A percentile compares a stretch with the other conserved stretches of the same genome.
These are phyloP conservation scores for Limulus polyphemus DNA, from an alignment of 2,888 invertebrate species.

Conservation along the genomic window DNA sequence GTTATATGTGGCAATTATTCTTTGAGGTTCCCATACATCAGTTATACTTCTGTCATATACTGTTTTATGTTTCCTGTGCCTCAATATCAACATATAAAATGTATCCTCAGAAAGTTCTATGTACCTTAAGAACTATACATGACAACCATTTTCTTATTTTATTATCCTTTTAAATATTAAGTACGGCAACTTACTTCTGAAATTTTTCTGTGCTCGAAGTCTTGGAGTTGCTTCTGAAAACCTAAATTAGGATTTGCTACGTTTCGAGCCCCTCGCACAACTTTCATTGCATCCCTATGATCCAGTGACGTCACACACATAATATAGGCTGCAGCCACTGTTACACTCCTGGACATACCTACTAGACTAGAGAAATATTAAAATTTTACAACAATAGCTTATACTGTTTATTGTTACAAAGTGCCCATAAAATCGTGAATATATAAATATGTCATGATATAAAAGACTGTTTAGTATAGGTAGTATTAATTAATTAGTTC, in stretches of 20 bases:
- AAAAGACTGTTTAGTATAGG: too few species aligned
- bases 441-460: too few species aligned
- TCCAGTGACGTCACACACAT: constrained; percentile 81
- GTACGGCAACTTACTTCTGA: constrained; percentile 48
- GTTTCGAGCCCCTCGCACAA: constrained; percentile 76
- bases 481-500: too few species aligned
- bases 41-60: too few species aligned
- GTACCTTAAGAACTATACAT: not conserved
- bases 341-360: constrained; percentile 92
- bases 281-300: constrained; percentile 87
- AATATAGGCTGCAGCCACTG: constrained; percentile 88
- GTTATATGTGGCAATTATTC: too few species aligned
- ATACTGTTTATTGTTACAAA: too few species aligned
- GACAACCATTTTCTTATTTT: not conserved
- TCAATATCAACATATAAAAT: too few species aligned
- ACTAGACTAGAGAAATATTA: constrained; percentile 52
- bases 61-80: too few species aligned
- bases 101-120: too few species aligned
- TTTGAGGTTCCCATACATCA: too few species aligned
- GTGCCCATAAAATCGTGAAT: too few species aligned
- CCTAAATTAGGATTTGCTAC: constrained; percentile 94
- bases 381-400: too few species aligned
- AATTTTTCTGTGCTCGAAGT: constrained; percentile 68
- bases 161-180: not conserved
- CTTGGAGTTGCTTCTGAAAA: constrained; percentile 84